phyloP scores from a whole-genome alignment of 2,888 invertebrate genomes.

The Atherix ibis region DNA sequence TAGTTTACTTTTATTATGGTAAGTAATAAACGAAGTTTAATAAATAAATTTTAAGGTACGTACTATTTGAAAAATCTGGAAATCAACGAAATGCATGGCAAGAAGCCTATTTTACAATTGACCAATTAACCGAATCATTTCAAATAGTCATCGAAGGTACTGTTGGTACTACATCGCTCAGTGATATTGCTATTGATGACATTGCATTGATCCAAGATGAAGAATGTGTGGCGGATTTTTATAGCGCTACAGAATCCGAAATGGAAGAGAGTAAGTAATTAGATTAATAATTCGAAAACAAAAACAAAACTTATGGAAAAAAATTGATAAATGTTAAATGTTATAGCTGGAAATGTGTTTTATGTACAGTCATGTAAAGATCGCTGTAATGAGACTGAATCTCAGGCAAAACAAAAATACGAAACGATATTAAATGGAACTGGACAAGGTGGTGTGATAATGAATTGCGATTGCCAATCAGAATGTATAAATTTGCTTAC shows the following conservation, averaged over 20 bases:
- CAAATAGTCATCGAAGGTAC: slow-evolving; percentile 66
- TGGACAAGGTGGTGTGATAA: slow-evolving; percentile 14
- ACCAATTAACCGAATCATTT: slow-evolving; percentile 31
- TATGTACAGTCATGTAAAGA: slow-evolving; percentile 38
- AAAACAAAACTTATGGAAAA: not conserved
- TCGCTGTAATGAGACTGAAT: slow-evolving; percentile 30
- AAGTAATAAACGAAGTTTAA: no score
- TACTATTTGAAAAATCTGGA: slow-evolving; percentile 46
- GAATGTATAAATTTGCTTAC: slow-evolving; percentile 37
- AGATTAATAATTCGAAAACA: not conserved
- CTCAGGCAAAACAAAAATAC: no score
- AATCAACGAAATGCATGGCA: slow-evolving; percentile 58
- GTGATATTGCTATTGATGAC: slow-evolving; percentile 72
- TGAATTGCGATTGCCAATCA: slow-evolving; percentile 42
- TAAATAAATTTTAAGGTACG: slow-evolving; percentile 19
- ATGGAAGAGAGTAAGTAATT: not conserved
- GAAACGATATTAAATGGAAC: not conserved
- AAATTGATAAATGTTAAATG: not conserved
- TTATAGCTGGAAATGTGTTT: no score
- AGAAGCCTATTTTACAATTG: slow-evolving; percentile 34
- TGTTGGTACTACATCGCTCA: slow-evolving; percentile 46
- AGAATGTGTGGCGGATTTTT: slow-evolving; percentile 18
- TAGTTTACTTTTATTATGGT: no score
- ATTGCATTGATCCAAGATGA: slow-evolving; percentile 41
- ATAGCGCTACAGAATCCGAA: not conserved